Evolutionary conservation across 1,140 invertebrate genomes (phyloP), one percentile per base, ranked within the genome.

Genomic region (Heliothis subflexa): DNA sequence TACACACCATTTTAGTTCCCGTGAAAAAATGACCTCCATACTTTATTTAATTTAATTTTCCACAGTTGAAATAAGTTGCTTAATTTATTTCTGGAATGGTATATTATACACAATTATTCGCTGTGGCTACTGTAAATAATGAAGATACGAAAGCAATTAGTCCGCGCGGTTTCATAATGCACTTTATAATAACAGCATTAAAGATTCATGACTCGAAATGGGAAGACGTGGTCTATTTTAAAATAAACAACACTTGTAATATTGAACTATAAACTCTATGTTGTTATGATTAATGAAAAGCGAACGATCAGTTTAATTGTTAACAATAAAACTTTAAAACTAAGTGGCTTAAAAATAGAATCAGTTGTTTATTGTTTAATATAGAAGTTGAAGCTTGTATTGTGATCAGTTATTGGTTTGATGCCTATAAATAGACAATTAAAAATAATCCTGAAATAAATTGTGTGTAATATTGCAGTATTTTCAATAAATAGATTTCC

Each of bases 1-100:
- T 84, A 83, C 83, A 77, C 49, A 85, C 87, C 87, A 85, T 89
- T 89, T 86, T 85, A 88, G 80, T 81, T 68, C 80, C 40, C 57
- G 28, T 55, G 52, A 77, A 77, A 45, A 57, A 66, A 77, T 66
- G 59, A 66, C 74, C 55, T 79, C 79, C 81, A 84, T 89, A 88
- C 79, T 87, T 88, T 83, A 86, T 87, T 82, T 81, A 83, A 86
- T 88, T 87, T 86, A 77, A 77, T 77, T 68, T 57, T 62, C 16
- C 13, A 62, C 16, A 61, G 55, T 62, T 64, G 59, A 47, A 62
- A 64, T 52, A 50, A 52, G 64, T 75, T 75, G 59, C 49, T 52
- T 50, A 10, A 54, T 75, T 75, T 62, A 33, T 75, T 64, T 28
- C n/a, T 49, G 47, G 14, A 64, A 49, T 57, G 25, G 25, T 72